phyloP scores from a whole-genome alignment of 2,113 vertebrate species.

The Campylomormyrus tamandua region DNA sequence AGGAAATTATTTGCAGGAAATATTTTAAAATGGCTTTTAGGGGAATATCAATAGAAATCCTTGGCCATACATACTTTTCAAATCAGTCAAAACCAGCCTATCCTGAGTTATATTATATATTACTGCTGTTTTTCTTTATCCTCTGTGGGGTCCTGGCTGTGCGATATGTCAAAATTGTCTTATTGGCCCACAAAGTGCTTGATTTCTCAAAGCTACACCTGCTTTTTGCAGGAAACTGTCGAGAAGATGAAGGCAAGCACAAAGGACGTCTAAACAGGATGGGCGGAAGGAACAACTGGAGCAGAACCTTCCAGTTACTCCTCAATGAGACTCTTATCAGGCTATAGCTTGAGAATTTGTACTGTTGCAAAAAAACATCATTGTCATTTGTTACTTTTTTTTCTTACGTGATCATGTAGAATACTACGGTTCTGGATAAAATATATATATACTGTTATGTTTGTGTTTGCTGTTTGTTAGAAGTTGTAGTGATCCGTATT shows the following conservation, averaged over 20 bases:
- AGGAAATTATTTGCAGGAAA: not conserved
- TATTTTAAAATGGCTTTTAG: not conserved
- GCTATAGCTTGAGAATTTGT: slow-evolving; percentile 22
- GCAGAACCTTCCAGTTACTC: slow-evolving; percentile 14
- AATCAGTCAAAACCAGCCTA: too few relatives aligned
- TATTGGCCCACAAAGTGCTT: not conserved
- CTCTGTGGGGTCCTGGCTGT: not conserved
- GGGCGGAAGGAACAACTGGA: not conserved
- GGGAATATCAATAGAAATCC: not conserved
- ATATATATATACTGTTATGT: slow-evolving; percentile 39
- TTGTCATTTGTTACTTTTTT: slow-evolving; percentile 23
- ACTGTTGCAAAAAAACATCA: slow-evolving; percentile 36
- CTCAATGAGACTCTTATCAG: slow-evolving; percentile 21
- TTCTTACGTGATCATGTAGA: slow-evolving; percentile 41
- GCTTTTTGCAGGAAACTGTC: slow-evolving; percentile 72
- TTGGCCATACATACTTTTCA: not conserved
- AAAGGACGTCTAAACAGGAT: slow-evolving; percentile 77
- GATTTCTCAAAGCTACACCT: not conserved
- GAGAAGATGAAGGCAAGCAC: slow-evolving; percentile 83
- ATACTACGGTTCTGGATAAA: slow-evolving; percentile 34
- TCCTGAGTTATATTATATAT: not conserved
- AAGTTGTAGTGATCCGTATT: slow-evolving; percentile 33
- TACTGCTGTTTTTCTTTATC: not conserved
- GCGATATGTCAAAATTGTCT: not conserved
- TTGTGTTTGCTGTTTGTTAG: slow-evolving; percentile 48